Evolutionary conservation across 1,140 invertebrate species (phyloP).

Genomic region (Apis laboriosa): DNA sequence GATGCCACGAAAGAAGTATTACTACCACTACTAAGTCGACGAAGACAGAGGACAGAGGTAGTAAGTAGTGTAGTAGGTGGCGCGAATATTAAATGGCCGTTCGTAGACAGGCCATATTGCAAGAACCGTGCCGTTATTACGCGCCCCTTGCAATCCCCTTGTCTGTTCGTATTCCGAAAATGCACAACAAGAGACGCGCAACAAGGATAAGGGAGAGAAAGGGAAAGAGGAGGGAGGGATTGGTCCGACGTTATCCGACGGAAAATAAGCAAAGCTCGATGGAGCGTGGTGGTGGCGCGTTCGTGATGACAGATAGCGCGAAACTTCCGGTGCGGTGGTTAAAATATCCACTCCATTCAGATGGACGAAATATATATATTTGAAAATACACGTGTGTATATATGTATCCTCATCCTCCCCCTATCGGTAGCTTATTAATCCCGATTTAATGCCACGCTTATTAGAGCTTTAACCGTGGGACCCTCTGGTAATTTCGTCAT

Average conservation of each 20-base stretch:
- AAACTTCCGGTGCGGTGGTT: not conserved
- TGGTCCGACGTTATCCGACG: not conserved
- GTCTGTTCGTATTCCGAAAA: not conserved
- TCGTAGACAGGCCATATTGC: slow-evolving; percentile 21
- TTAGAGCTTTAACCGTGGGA: not conserved
- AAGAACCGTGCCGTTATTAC: not conserved
- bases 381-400: not conserved
- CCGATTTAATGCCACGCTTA: slow-evolving; percentile 22
- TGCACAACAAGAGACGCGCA: slow-evolving; percentile 14
- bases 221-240: too few species aligned
- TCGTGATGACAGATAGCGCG: slow-evolving; percentile 3
- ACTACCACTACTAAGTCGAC: too few species aligned
- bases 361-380: slow-evolving; percentile 12
- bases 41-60: not conserved
- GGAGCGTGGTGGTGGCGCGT: not conserved
- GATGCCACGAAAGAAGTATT: too few species aligned
- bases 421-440: slow-evolving; percentile 19
- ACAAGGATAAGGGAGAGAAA: not conserved
- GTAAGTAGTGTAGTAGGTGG: slow-evolving; percentile 3
- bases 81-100: slow-evolving; percentile 57
- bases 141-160: not conserved
- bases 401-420: not conserved
- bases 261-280: slow-evolving; percentile 22
- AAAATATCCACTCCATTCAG: not conserved
- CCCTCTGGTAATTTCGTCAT: not conserved